Percentiles rank a stretch among this genome's conserved stretches.
These are phyloP conservation scores for Pampus argenteus DNA, from an alignment of 2,797 vertebrate genomes.

Conservation along the genomic window DNA sequence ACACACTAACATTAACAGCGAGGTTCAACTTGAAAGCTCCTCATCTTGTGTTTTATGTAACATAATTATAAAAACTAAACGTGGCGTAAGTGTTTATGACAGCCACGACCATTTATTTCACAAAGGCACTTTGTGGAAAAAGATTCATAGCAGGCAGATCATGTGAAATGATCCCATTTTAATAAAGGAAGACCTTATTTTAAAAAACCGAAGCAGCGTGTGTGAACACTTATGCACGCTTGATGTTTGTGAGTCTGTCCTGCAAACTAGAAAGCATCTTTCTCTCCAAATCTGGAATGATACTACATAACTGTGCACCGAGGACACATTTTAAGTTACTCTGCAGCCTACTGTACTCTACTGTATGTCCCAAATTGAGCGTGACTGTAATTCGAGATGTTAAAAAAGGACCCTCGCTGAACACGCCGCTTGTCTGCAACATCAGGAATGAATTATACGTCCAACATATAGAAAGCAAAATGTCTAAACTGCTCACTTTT, in stretches of 20 bases:
- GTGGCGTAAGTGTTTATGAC: background rate
- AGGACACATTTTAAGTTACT: slow-evolving; percentile 38
- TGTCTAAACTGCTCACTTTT: slow-evolving; percentile 36
- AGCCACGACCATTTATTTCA: slow-evolving; percentile 12
- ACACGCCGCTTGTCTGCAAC: slow-evolving; percentile 36
- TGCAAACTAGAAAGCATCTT: background rate
- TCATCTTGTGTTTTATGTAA: background rate
- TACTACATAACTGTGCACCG: slow-evolving; percentile 23
- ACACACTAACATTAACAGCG: background rate
- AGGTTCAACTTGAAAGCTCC: background rate
- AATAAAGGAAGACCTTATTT: slow-evolving; percentile 3
- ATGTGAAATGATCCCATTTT: slow-evolving; percentile 25
- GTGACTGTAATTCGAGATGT: slow-evolving; percentile 59
- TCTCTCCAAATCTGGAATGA: background rate
- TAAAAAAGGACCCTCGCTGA: slow-evolving; percentile 45
- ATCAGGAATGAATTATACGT: slow-evolving; percentile 58
- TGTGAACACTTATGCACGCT: background rate
- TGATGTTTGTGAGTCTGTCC: background rate
- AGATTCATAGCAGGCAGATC: slow-evolving; percentile 2
- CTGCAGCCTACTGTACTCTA: slow-evolving; percentile 28
- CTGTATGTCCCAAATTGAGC: slow-evolving; percentile 56
- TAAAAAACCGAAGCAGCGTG: slow-evolving; percentile 2
- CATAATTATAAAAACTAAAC: slow-evolving; percentile 16
- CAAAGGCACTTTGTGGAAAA: background rate
- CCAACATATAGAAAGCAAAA: slow-evolving; percentile 45